phyloP scores from a whole-genome alignment of 1,140 invertebrate genomes.

The Luehdorfia chinensis region DNA sequence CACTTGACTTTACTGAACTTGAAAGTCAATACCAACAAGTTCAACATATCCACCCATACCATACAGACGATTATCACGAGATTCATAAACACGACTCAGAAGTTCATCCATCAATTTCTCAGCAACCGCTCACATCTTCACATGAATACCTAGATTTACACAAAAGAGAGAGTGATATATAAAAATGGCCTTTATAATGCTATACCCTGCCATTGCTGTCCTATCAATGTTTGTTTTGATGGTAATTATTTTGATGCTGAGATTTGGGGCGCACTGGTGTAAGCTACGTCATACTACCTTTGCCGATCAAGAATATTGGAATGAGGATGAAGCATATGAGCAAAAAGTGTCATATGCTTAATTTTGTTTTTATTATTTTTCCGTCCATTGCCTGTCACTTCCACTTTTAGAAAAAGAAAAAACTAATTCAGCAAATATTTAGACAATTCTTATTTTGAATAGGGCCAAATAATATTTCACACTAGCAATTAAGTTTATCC shows the following conservation, averaged over 20 bases:
- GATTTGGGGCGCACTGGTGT: conserved; percentile 83
- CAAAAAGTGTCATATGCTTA: conserved; percentile 67
- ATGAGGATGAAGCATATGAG: conserved; percentile 59
- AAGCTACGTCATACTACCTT: conserved; percentile 82
- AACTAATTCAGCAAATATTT: too few relatives aligned
- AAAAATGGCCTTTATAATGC: conserved; percentile 84
- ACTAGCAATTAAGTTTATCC: too few relatives aligned
- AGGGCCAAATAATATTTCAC: too few relatives aligned
- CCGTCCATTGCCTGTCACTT: not conserved
- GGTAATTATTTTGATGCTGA: conserved; percentile 85
- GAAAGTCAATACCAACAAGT: conserved; percentile 71
- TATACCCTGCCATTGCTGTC: conserved; percentile 85
- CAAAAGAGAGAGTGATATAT: conserved; percentile 90
- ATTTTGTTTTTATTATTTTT: conserved; percentile 4
- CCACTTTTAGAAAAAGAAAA: too few relatives aligned
- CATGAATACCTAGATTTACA: conserved; percentile 86
- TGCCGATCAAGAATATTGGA: conserved; percentile 53
- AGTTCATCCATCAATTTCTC: conserved; percentile 48
- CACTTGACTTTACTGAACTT: conserved; percentile 87
- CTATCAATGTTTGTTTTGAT: conserved; percentile 84
- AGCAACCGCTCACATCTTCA: conserved; percentile 55
- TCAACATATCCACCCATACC: conserved; percentile 46
- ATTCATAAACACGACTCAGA: conserved; percentile 40
- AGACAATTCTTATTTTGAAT: too few relatives aligned
- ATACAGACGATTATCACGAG: conserved; percentile 45